A percentile compares a stretch with the other conserved stretches of the same genome.
Evolutionary conservation across 2,888 invertebrate genomes (phyloP).

Genomic region (Dugesia japonica): DNA sequence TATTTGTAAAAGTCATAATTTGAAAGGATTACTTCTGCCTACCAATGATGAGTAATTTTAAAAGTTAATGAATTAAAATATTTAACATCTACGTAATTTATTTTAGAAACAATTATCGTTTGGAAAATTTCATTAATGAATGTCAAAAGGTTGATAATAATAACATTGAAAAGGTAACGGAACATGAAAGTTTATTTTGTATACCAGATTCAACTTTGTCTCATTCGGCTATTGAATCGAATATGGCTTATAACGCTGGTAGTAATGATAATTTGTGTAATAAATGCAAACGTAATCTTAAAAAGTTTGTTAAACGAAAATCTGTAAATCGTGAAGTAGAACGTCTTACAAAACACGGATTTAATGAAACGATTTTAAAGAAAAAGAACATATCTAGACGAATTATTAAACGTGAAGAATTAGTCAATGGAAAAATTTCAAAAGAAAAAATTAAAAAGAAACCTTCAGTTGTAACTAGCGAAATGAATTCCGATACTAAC

Average conservation of each 20-base stretch:
- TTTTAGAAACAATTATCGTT: neutral
- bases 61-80: neutral
- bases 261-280: neutral
- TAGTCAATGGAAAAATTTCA: neutral
- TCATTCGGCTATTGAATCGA: neutral
- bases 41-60: conserved; percentile 12
- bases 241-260: neutral
- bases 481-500: too few species aligned
- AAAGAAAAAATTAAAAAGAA: too few species aligned
- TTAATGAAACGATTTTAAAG: neutral
- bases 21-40: neutral
- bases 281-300: neutral
- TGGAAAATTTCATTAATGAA: neutral
- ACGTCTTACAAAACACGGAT: neutral
- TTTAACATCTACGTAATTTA: neutral
- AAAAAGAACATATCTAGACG: conserved; percentile 3
- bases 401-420: neutral
- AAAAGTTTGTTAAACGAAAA: neutral
- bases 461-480: too few species aligned
- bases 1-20: neutral
- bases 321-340: neutral
- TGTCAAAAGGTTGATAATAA: neutral
- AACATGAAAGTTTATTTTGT: neutral
- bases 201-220: neutral
- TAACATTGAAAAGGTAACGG: too few species aligned